Conservation (phyloP, 2,888 invertebrate genomes). For the Tyria jacobaeae region DNA sequence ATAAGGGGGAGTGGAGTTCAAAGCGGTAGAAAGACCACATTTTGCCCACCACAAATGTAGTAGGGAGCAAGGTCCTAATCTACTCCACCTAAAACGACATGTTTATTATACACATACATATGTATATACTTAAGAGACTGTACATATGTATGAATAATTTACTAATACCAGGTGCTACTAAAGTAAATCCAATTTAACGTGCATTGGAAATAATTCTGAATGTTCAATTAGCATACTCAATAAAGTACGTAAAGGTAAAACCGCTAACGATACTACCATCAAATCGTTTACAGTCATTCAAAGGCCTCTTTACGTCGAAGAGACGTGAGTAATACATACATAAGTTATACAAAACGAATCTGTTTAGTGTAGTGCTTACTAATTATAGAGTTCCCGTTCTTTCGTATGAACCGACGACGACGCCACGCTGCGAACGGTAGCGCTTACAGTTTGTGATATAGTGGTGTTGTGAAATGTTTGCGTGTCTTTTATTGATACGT, state of each 20-base stretch:
- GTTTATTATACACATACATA: not conserved
- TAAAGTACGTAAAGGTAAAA: constrained; percentile 6
- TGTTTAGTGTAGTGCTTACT: constrained; percentile 42
- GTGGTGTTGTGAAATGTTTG: constrained; percentile 45
- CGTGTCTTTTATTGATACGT: constrained; percentile 14
- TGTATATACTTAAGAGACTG: not conserved
- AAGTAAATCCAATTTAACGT: constrained; percentile 4
- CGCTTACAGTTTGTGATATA: constrained; percentile 39
- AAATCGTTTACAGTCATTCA: constrained; percentile 6
- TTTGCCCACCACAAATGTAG: no score
- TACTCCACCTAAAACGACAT: no score
- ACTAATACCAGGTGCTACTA: not conserved
- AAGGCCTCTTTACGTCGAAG: not conserved
- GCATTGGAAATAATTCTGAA: not conserved
- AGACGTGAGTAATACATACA: constrained; percentile 14
- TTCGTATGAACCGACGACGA: constrained; percentile 44
- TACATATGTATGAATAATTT: not conserved
- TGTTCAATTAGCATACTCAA: constrained; percentile 8
- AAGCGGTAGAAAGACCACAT: no score
- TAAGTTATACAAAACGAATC: constrained; percentile 31
- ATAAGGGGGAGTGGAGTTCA: no score
- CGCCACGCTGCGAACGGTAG: constrained; percentile 42
- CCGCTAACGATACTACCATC: not conserved
- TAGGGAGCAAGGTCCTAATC: no score
- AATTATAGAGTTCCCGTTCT: constrained; percentile 52